phyloP scores from a whole-genome alignment of 2,113 vertebrate genomes.

The Todiramphus saurophagus region DNA sequence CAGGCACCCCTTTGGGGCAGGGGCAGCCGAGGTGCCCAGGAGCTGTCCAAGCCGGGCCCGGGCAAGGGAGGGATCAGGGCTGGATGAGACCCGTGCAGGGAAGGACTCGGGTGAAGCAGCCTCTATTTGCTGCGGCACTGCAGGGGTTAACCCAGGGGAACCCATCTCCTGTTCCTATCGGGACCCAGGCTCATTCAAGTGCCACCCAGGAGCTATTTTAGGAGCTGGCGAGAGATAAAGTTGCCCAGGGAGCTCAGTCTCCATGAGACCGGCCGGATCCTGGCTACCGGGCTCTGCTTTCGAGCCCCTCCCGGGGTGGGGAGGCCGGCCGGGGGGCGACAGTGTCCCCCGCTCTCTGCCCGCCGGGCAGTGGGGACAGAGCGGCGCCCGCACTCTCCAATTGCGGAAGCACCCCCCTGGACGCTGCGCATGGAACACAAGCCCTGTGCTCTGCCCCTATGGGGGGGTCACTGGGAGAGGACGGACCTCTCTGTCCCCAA shows the following conservation, averaged over 20 bases:
- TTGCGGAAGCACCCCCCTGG: neutral
- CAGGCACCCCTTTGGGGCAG: too few relatives aligned
- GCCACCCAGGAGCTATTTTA: neutral
- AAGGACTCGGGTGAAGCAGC: neutral
- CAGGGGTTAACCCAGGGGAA: neutral
- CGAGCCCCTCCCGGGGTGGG: fast-evolving
- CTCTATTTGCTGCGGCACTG: fast-evolving
- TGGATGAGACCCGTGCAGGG: neutral
- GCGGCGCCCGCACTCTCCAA: neutral
- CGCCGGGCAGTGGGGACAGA: fast-evolving
- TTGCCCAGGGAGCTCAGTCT: neutral
- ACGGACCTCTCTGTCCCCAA: neutral
- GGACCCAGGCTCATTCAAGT: neutral
- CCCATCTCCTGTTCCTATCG: neutral
- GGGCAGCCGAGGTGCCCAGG: neutral
- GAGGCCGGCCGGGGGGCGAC: neutral
- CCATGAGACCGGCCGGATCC: fast-evolving
- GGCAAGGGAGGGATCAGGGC: neutral
- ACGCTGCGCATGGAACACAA: neutral
- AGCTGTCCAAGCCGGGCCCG: neutral
- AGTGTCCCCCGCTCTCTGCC: neutral
- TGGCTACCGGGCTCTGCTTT: neutral
- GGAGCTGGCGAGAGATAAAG: neutral
- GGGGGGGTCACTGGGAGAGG: neutral
- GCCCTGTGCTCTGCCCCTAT: fast-evolving